Percentiles rank a stretch among this genome's conserved stretches.
These are phyloP conservation scores for Rhinoraja longicauda DNA, from an alignment of 2,797 vertebrate species.

Conservation along the genomic window DNA sequence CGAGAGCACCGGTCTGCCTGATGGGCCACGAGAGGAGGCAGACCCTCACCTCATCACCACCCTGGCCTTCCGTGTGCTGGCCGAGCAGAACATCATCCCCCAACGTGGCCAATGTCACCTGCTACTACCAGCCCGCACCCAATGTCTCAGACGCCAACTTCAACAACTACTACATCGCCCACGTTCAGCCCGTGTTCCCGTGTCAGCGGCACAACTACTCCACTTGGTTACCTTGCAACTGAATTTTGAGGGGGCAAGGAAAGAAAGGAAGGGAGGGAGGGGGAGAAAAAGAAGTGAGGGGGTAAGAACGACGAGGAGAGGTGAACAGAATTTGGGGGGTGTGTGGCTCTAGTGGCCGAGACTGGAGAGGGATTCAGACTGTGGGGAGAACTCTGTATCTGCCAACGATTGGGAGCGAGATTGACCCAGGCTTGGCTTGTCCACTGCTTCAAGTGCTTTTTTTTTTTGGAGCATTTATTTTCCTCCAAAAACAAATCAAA, in stretches of 20 bases:
- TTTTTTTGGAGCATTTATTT: constrained; percentile 46
- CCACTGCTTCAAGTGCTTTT: constrained; percentile 55
- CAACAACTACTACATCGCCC: constrained; percentile 97
- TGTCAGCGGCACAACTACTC: constrained; percentile 92
- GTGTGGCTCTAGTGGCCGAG: constrained; percentile 42
- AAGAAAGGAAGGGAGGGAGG: neutral
- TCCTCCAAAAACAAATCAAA: constrained; percentile 46
- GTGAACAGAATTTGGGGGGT: no score
- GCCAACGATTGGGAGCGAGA: neutral
- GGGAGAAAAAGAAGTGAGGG: neutral
- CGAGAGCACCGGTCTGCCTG: constrained; percentile 97
- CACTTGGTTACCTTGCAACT: constrained; percentile 97
- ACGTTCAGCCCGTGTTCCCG: constrained; percentile 90
- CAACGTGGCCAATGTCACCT: constrained; percentile 96
- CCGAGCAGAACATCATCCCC: constrained; percentile 97
- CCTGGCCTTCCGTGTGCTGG: constrained; percentile 90
- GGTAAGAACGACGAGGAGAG: neutral
- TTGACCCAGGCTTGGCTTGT: constrained; percentile 41
- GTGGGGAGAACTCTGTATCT: no score
- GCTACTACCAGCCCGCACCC: constrained; percentile 96
- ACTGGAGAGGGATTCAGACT: neutral
- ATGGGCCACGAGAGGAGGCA: constrained; percentile 98
- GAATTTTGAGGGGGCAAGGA: constrained; percentile 52
- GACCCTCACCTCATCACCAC: constrained; percentile 91
- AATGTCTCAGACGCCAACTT: constrained; percentile 97